These are phyloP conservation scores for Luperina testacea DNA, from an alignment of 2,888 invertebrate genomes.

Conservation along the genomic window DNA sequence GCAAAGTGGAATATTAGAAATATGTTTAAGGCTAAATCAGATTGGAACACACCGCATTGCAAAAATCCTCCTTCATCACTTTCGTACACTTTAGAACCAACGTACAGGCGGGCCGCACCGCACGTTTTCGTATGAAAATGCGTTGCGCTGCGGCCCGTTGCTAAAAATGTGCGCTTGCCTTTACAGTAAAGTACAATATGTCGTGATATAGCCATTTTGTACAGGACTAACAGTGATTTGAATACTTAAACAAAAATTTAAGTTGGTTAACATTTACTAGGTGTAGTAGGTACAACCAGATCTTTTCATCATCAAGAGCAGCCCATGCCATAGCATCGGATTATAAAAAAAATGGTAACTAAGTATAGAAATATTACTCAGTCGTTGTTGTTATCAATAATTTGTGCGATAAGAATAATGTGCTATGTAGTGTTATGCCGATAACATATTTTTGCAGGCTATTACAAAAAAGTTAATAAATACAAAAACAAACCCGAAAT, in stretches of 20 bases:
- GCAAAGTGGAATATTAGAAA: constrained; percentile 1
- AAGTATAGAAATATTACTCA: background rate
- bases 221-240: background rate
- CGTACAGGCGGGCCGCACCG: no score
- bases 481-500: no score
- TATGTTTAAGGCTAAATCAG: background rate
- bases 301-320: background rate
- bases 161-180: background rate
- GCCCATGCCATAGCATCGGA: background rate
- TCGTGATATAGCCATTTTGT: background rate
- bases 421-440: background rate
- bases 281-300: no score
- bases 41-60: background rate
- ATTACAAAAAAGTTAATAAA: no score
- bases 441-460: background rate
- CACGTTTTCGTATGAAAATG: background rate
- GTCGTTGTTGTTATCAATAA: no score
- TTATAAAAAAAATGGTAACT: background rate
- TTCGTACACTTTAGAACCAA: background rate
- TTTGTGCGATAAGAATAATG: background rate
- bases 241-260: no score
- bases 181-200: background rate
- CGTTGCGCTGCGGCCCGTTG: background rate
- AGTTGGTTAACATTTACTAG: background rate
- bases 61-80: background rate